phyloP scores from a whole-genome alignment of 2,888 invertebrate species.

The Agonopterix alstromeriana region DNA sequence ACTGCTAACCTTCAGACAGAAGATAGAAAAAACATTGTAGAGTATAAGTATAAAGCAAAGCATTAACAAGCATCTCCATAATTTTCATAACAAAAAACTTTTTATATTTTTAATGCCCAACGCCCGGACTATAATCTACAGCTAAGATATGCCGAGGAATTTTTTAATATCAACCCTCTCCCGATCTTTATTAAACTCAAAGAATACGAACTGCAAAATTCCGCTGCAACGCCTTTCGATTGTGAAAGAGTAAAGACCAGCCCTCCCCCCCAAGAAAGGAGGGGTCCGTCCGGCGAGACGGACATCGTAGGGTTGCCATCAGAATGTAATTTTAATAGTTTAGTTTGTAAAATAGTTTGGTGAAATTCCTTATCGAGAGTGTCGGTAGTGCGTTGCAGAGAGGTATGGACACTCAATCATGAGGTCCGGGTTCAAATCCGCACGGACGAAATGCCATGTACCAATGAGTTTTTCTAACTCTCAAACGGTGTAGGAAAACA shows the following conservation, averaged over 20 bases:
- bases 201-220: conserved; percentile 32
- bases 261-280: not conserved
- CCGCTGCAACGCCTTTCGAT: conserved; percentile 43
- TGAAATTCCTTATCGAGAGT: too few species aligned
- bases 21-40: too few species aligned
- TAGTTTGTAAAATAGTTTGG: too few species aligned
- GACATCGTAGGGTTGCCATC: not conserved
- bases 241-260: conserved; percentile 7
- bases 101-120: conserved; percentile 28
- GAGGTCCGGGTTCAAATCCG: too few species aligned
- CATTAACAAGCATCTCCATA: not conserved
- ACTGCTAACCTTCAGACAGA: too few species aligned
- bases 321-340: too few species aligned
- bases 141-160: conserved; percentile 36
- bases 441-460: too few species aligned
- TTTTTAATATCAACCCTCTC: conserved; percentile 59
- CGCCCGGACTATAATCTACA: conserved; percentile 27
- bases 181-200: conserved; percentile 57
- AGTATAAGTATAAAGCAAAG: too few species aligned
- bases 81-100: conserved; percentile 32
- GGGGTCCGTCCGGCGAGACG: not conserved
- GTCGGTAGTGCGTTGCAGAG: too few species aligned
- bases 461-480: too few species aligned
- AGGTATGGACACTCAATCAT: too few species aligned
- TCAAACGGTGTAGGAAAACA: too few species aligned